phyloP scores from a whole-genome alignment of 2,113 vertebrate species.

The Sminthopsis crassicaudata region DNA sequence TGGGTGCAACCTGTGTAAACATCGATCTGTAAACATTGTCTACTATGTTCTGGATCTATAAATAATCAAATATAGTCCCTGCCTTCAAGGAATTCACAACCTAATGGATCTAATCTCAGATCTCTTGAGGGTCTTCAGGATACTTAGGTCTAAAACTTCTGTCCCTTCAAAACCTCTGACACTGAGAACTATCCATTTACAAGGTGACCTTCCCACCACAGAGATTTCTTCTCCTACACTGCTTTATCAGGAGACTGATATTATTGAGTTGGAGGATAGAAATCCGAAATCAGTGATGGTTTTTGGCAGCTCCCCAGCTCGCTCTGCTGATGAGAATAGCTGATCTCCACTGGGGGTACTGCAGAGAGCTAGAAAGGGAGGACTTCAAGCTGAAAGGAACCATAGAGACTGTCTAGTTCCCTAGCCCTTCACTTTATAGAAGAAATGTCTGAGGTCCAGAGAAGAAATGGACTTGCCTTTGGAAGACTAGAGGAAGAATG shows the following conservation, averaged over 20 bases:
- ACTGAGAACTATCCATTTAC: neutral
- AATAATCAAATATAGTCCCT: neutral
- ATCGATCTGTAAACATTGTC: neutral
- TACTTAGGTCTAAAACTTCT: neutral
- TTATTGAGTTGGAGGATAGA: neutral
- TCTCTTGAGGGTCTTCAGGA: too few relatives aligned
- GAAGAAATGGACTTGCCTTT: neutral
- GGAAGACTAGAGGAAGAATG: neutral
- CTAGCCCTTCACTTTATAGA: neutral
- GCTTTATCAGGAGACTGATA: neutral
- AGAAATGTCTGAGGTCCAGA: neutral
- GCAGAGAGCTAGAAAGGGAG: neutral
- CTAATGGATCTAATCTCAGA: neutral
- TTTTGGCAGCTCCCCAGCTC: neutral
- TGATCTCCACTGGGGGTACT: neutral
- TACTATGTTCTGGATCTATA: neutral
- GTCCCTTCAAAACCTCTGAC: neutral
- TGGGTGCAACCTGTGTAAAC: neutral
- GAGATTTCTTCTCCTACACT: too few relatives aligned
- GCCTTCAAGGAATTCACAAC: neutral
- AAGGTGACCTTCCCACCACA: neutral
- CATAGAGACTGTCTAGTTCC: neutral
- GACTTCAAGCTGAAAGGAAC: neutral
- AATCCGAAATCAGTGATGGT: neutral
- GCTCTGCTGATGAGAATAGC: neutral